Conservation (phyloP, 1,140 invertebrate species). For the Portunus trituberculatus region DNA sequence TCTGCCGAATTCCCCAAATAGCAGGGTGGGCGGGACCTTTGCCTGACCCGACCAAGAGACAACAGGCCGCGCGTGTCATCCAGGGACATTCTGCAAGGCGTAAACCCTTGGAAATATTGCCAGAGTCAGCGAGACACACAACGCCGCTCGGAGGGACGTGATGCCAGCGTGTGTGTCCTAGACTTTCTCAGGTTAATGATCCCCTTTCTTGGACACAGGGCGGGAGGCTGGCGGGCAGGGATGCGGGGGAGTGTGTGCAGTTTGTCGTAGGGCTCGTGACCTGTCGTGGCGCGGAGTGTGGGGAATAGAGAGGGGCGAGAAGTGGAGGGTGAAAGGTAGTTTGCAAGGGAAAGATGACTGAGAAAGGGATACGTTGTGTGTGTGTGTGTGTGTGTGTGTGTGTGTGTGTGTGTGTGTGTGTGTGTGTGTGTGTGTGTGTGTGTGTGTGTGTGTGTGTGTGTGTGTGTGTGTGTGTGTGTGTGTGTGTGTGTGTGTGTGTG, state of each 20-base stretch:
- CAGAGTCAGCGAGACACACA: neutral
- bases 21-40: neutral
- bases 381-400: neutral
- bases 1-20: conserved; percentile 2
- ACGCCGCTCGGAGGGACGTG: neutral
- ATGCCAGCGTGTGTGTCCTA: neutral
- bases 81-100: neutral
- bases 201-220: neutral
- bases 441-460: neutral
- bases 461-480: neutral
- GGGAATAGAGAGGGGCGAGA: neutral
- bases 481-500: neutral
- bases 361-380: neutral
- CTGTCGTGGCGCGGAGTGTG: neutral
- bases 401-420: neutral
- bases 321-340: neutral
- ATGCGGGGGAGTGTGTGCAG: neutral
- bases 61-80: conserved; percentile 8
- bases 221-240: neutral
- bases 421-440: neutral
- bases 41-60: neutral
- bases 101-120: neutral
- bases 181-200: conserved; percentile 22
- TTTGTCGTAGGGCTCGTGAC: conserved; percentile 8
- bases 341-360: neutral